These are phyloP conservation scores for Myodes glareolus DNA, from an alignment of 2,113 vertebrate genomes.

Conservation along the genomic window DNA sequence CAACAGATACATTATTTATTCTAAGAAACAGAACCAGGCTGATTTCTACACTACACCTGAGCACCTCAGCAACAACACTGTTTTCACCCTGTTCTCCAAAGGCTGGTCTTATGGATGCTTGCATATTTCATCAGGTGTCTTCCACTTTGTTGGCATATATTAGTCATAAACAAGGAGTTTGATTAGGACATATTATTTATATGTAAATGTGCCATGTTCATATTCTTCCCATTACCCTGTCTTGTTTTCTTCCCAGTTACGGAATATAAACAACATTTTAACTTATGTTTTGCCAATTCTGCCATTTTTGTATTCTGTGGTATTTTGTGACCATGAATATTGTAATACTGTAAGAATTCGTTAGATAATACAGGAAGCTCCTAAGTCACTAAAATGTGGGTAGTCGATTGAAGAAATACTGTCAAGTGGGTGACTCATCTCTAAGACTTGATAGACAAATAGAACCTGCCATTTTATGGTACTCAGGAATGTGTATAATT, in stretches of 20 bases:
- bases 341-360: neutral
- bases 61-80: neutral
- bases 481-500: neutral
- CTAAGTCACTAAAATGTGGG: neutral
- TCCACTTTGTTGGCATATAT: neutral
- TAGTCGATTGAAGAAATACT: neutral
- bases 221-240: neutral
- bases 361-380: neutral
- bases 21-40: neutral
- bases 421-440: neutral
- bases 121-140: neutral
- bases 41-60: neutral
- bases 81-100: neutral
- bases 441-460: neutral
- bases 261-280: neutral
- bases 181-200: neutral
- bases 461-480: neutral
- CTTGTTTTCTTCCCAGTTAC: neutral
- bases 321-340: neutral
- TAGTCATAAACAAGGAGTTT: neutral
- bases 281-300: neutral
- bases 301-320: neutral
- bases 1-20: neutral
- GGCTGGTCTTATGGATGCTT: neutral
- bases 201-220: neutral